Percentiles rank a stretch among this genome's conserved stretches.
These are phyloP conservation scores for Phalanger gymnotis DNA, from an alignment of 2,797 vertebrate species.

Conservation along the genomic window DNA sequence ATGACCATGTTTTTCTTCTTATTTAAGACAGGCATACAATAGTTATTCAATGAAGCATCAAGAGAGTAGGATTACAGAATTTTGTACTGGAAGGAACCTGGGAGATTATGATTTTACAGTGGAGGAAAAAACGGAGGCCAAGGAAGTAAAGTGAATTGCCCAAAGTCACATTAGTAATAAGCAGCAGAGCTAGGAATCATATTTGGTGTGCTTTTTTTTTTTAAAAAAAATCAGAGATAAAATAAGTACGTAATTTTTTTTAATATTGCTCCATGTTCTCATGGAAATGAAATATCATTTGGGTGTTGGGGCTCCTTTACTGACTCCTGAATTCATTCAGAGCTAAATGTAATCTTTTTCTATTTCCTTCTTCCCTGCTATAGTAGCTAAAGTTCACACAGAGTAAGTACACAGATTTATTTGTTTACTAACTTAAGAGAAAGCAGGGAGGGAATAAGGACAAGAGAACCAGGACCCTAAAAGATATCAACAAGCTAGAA, in stretches of 20 bases:
- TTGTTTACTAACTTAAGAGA: background rate
- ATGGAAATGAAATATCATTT: background rate
- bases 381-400: background rate
- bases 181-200: too few species aligned
- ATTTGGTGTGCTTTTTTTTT: too few species aligned
- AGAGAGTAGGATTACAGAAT: too few species aligned
- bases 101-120: too few species aligned
- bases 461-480: background rate
- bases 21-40: too few species aligned
- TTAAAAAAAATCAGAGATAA: background rate
- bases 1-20: too few species aligned
- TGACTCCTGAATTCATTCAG: background rate
- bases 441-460: background rate
- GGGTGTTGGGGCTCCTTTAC: background rate
- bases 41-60: too few species aligned
- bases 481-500: background rate
- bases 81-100: too few species aligned
- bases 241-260: background rate
- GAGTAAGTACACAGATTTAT: too few species aligned
- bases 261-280: background rate
- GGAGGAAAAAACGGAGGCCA: too few species aligned
- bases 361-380: background rate
- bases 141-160: too few species aligned
- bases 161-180: too few species aligned
- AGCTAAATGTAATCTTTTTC: background rate